Evolutionary conservation across 2,888 invertebrate species (phyloP).

Genomic region (Macaria liturata): DNA sequence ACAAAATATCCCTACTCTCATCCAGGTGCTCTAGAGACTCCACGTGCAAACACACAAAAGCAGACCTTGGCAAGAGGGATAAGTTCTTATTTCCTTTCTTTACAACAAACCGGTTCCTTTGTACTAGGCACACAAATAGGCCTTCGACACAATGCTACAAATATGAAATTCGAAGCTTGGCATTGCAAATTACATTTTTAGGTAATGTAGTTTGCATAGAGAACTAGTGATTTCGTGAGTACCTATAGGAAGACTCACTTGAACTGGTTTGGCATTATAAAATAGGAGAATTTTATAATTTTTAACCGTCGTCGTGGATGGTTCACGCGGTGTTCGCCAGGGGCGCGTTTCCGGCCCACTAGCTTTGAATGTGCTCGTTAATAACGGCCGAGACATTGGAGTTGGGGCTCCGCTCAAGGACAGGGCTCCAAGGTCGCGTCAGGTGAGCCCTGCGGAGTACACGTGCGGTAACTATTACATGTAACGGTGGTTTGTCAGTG

Average conservation of each 20-base stretch:
- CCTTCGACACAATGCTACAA: conserved; percentile 1
- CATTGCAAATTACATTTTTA: background rate
- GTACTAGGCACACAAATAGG: conserved; percentile 2
- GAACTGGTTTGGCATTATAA: too few relatives aligned
- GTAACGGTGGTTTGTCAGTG: conserved; percentile 13
- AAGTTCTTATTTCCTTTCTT: conserved; percentile 5
- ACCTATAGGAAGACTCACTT: background rate
- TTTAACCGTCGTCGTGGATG: too few relatives aligned
- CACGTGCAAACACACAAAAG: conserved; percentile 16
- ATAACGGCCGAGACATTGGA: conserved; percentile 42
- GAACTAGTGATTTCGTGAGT: background rate
- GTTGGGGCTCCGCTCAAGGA: conserved; percentile 34
- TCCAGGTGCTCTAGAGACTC: conserved; percentile 18
- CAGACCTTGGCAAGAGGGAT: conserved; percentile 14
- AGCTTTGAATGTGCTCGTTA: conserved; percentile 32
- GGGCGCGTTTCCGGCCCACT: conserved; percentile 30
- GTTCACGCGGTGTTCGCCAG: background rate
- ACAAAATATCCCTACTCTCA: conserved; percentile 5
- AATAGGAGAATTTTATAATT: too few relatives aligned
- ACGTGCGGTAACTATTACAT: conserved; percentile 10
- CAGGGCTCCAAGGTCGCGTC: conserved; percentile 42
- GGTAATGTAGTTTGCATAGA: background rate
- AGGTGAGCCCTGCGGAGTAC: conserved; percentile 29
- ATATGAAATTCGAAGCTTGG: background rate
- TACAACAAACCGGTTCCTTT: conserved; percentile 18